Base-by-base conservation (phyloP, 2,113 vertebrate species). In the Talpa occidentalis region DNA sequence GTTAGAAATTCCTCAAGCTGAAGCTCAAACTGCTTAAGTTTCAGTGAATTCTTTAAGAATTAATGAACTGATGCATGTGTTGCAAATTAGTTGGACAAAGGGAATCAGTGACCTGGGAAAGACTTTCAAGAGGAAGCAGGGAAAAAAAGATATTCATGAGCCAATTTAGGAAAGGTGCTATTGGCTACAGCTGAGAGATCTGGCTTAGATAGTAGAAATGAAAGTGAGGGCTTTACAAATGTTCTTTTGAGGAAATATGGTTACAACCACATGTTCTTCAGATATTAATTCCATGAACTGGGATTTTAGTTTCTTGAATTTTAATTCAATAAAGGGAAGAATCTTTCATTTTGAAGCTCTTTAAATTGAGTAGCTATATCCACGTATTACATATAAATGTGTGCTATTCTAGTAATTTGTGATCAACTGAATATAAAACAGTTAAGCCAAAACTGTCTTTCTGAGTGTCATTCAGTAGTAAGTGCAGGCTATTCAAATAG, bases 11-110 rank as follows among this genome's bases (percentile, higher is more conserved):
- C 32, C 52, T 91, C 44, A 66, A 59, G 35, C 60, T 93, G 81
- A 94, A 86, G 85, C 72, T 30, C 78, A 87, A 74, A 70, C 37
- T 64, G n/a, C n/a, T 94, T 74, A 90, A 84, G 54, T 47, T 49
- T 56, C 56, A 60, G 30, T 66, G 35, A 76, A 83, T 69, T 60
- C 12, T n/a, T 78, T 70, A 73, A 52, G 12, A 88, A 86, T 59
- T 44, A 64, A 37, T 77, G 21, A 77, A 72, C 37, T 60, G 42
- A 91, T 59, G 54, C 35, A 52, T 7, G 4, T 42, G 26, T 35
- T 47, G 32, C 7, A 73, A 91, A 78, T 93, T 66, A 82, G 11
- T 21, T 54, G n/a, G 64, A 88, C 32, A 78, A 85, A 93, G 26
- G 42, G 64, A 66, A 69, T 40, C 28, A 92, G 35, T 67, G 59